Conservation (phyloP, 1,140 invertebrate genomes). For the Drosophila nannoptera region DNA sequence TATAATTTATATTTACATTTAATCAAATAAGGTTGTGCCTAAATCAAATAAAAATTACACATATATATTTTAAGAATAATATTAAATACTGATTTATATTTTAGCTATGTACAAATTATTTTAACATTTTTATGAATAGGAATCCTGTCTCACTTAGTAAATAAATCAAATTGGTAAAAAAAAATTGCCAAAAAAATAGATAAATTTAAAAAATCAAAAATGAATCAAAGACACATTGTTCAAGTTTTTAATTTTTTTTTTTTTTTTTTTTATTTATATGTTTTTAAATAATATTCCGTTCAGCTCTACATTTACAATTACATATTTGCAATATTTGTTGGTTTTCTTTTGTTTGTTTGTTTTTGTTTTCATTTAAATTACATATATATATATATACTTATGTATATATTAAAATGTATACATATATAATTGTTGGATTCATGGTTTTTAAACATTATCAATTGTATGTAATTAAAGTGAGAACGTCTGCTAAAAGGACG, state of each 20-base stretch:
- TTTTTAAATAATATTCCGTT: constrained; percentile 72
- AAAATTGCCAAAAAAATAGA: not conserved
- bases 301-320: constrained; percentile 78
- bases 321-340: constrained; percentile 67
- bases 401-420: constrained; percentile 73
- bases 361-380: constrained; percentile 60
- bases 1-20: too few species aligned
- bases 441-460: constrained; percentile 40
- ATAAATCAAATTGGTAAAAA: not conserved
- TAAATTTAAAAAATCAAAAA: not conserved
- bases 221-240: constrained; percentile 2
- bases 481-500: constrained; percentile 57
- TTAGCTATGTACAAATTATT: too few species aligned
- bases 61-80: too few species aligned
- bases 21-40: too few species aligned
- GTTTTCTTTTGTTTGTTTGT: constrained; percentile 39
- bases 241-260: constrained; percentile 56
- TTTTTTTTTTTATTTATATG: constrained; percentile 71
- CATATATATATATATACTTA: constrained; percentile 72
- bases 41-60: too few species aligned
- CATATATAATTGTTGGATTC: constrained; percentile 53
- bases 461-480: constrained; percentile 47
- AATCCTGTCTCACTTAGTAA: not conserved
- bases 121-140: too few species aligned
- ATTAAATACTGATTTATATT: too few species aligned